These are phyloP conservation scores for Chymomyza fuscimana DNA, from an alignment of 2,888 invertebrate species.

Conservation along the genomic window DNA sequence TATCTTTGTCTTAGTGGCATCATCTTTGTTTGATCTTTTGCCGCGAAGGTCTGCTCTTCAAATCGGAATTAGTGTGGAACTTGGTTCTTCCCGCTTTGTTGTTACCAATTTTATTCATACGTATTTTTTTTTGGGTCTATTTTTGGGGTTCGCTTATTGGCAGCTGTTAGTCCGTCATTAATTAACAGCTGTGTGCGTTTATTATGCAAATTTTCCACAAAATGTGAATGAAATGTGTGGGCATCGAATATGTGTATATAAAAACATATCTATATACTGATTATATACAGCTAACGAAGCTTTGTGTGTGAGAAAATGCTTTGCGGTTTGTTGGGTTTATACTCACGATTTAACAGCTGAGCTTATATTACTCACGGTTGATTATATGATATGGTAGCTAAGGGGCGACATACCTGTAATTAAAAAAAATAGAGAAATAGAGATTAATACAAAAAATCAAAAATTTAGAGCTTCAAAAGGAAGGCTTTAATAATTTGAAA, in stretches of 20 bases:
- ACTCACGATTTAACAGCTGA: slow-evolving; percentile 12
- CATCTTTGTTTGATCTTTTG: slow-evolving; percentile 55
- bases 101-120: slow-evolving; percentile 12
- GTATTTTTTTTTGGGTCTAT: slow-evolving; percentile 22
- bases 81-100: slow-evolving; percentile 8
- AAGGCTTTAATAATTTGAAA: too few relatives aligned
- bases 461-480: too few relatives aligned
- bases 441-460: slow-evolving; percentile 6
- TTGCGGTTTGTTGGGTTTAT: background rate
- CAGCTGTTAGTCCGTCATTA: slow-evolving; percentile 62
- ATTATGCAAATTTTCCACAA: slow-evolving; percentile 66
- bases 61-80: slow-evolving; percentile 1
- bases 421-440: slow-evolving; percentile 20
- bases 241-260: slow-evolving; percentile 24
- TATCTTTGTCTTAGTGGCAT: slow-evolving; percentile 21
- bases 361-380: background rate
- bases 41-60: slow-evolving; percentile 36
- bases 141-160: slow-evolving; percentile 5
- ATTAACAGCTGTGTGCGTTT: slow-evolving; percentile 69
- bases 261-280: background rate
- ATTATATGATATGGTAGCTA: background rate
- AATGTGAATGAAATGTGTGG: slow-evolving; percentile 26
- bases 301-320: background rate
- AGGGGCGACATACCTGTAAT: slow-evolving; percentile 38
- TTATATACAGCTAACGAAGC: background rate